phyloP scores from a whole-genome alignment of 2,113 vertebrate species.

The Mustelus asterias region DNA sequence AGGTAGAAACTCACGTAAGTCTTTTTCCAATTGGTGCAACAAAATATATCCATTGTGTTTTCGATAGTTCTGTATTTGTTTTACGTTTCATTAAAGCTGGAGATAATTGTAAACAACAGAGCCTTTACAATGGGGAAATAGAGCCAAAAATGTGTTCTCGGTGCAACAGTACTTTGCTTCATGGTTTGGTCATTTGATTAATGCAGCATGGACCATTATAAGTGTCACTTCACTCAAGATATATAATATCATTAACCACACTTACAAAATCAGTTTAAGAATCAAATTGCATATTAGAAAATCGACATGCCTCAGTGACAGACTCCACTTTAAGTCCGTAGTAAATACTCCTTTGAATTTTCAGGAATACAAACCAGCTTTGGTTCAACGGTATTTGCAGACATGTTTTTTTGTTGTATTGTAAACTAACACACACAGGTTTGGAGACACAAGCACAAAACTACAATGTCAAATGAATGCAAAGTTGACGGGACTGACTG shows the following conservation, averaged over 20 bases:
- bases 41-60: neutral
- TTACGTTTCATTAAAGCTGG: neutral
- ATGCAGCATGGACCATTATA: neutral
- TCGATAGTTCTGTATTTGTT: neutral
- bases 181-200: neutral
- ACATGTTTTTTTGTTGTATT: neutral
- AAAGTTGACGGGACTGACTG: neutral
- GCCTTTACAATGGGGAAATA: neutral
- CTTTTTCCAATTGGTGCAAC: neutral
- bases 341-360: neutral
- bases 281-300: neutral
- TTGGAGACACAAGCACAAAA: neutral
- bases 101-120: neutral
- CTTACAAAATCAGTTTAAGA: neutral
- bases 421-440: neutral
- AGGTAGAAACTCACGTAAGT: neutral
- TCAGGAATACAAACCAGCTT: no score
- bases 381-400: neutral
- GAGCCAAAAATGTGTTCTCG: neutral
- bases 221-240: neutral
- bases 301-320: neutral
- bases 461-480: neutral
- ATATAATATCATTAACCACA: neutral
- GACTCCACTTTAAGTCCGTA: neutral
- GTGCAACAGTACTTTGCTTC: neutral